phyloP scores from a whole-genome alignment of 1,140 invertebrate genomes.

The Frieseomelitta varia region DNA sequence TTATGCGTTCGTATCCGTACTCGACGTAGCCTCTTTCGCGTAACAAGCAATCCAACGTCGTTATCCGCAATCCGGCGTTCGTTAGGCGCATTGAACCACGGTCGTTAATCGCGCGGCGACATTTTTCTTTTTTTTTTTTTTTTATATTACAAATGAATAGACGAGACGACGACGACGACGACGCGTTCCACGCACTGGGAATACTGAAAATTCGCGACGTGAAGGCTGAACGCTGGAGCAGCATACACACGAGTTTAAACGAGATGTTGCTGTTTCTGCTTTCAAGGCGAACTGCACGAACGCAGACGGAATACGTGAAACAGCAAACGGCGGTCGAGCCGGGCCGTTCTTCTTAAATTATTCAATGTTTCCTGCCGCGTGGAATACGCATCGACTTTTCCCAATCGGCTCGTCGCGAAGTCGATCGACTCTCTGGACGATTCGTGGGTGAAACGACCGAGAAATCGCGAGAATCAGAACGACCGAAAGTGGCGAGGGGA shows the following conservation, averaged over 20 bases:
- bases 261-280: slow-evolving; percentile 13
- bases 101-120: neutral
- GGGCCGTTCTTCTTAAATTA: neutral
- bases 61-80: neutral
- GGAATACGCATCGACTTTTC: neutral
- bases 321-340: neutral
- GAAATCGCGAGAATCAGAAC: neutral
- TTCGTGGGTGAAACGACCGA: slow-evolving; percentile 13
- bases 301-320: slow-evolving; percentile 20
- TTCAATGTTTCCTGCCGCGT: neutral
- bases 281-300: neutral
- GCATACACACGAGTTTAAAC: neutral
- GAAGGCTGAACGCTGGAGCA: neutral
- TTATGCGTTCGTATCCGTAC: neutral
- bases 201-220: neutral
- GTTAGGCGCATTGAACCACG: slow-evolving; percentile 8
- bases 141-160: slow-evolving; percentile 1
- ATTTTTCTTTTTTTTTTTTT: neutral
- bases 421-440: neutral
- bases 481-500: no score
- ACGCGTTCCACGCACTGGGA: neutral
- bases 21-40: neutral
- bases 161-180: neutral
- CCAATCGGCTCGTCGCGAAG: neutral
- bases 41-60: neutral